Evolutionary conservation across 2,888 invertebrate species (phyloP), one percentile per base, ranked within the genome.

Genomic region (Hydraecia micacea): DNA sequence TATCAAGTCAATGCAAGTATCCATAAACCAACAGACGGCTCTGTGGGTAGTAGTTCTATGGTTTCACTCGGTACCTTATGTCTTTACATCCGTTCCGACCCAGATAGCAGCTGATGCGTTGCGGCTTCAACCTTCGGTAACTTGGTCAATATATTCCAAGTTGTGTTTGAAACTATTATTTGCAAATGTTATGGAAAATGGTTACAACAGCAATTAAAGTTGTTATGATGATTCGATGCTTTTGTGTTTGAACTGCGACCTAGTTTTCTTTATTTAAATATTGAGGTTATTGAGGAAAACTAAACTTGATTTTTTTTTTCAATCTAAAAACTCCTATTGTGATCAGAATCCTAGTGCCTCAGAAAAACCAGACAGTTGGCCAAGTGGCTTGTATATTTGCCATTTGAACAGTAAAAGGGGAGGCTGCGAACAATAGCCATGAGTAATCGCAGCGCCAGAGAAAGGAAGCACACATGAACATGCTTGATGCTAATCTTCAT

Each of bases 51-150:
- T 79, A 80, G 77, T 87, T 80, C 83, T 94, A 93, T 89, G 93
- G 93, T 91, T 94, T 94, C 93, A 86, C 89, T 88, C 80, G 80
- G 84, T 87, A 86, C 89, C 80, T 91, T 87, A 91, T 87, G 89
- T 86, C 91, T 91, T 89, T 88, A 87, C 84, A 90, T 90, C 87
- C 86, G 83, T 82, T 80, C 81, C 89, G 92, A 91, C 93, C 93
- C 89, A 93, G 90, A 90, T 93, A 88, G 39, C 83, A 86, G 86
- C 72, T 89, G 90, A 90, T 89, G 93, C 93, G 91, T 90, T 86
- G 83, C 87, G 80, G 81, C 86, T 86, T 82, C 86, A 92, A 90
- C 93, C 93, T 93, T 93, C 92, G 83, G 75, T 85, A 87, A 88
- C 85, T 88, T 87, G 84, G 88, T 87, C 87, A 88, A 77, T 86